Evolutionary conservation across 2,113 vertebrate species (phyloP), one percentile per base, ranked within the genome.

Genomic region (Burhinus oedicnemus): DNA sequence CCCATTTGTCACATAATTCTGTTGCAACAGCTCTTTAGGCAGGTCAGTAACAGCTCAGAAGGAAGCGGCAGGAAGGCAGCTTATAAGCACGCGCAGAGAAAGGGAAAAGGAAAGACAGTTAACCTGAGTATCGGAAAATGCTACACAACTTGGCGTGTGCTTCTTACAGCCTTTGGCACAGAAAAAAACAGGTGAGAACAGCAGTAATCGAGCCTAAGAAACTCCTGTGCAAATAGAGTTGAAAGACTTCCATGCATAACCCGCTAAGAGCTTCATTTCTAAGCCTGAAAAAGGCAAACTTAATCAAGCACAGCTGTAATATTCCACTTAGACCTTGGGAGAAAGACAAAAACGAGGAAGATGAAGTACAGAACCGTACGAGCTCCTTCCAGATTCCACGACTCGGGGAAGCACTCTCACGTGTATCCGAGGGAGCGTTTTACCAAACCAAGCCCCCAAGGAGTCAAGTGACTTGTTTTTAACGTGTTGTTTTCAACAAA

Each of bases 121-220:
- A 97, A 98, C 98, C 98, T 98, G 98, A 98, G 97, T 96, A 94
- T 96, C 76, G 83, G 87, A 91, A 95, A 96, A 97, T 97, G 94
- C 97, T 98, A 97, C 98, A 97, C 88, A 92, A 97, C 71, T 26
- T 22, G 78, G 29, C 16, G 27, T 95, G 96, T 55, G 61, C 93
- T 97, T 97, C 83, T 96, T 94, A 91, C 88, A 94, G 91, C 76
- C 97, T 98, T 98, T 98, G 98, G 98, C 98, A 98, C 95, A 95
- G 83, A 84, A 60, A 26, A 10, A 4, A 9, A 64, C 95, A 74
- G 66, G 74, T 85, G 77, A 89, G 65, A 88, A 86, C 55, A 95
- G 89, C 25, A 91, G 34, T 70, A 87, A 82, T 66, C 86, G 65
- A 95, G 83, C 58, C 85, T 45, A 92, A 21, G 27, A 64, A 72